Evolutionary conservation across 1,140 invertebrate species (phyloP), one percentile per base, ranked within the genome.

Genomic region (Lepeophtheirus salmonis): DNA sequence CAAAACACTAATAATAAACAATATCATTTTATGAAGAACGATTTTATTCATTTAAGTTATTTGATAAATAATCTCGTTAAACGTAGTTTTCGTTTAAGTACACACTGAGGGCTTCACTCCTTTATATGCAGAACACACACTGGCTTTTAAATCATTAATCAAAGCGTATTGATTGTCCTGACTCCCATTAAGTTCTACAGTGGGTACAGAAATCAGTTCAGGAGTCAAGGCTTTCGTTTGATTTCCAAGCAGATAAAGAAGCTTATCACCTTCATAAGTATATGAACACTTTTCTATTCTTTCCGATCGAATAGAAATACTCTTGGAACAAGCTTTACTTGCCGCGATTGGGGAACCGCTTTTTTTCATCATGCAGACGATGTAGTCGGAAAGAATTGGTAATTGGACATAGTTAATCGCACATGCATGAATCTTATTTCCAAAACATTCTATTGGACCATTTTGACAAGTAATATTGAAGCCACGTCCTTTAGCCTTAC

Each of bases 401-500:
- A 54, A 51, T 1, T 18, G n/a, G 1, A 63, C 54, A 48, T 63
- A 57, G n/a, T 49, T 26, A 16, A 22, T 16, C 0, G 53, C 56
- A 48, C 63, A 64, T 12, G 30, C 63, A 26, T 69, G 68, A 0
- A 68, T 57, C 20, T 48, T 66, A 51, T 69, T 69, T 14, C 67
- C 68, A 14, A 64, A 57, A 48, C 68, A 69, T 63, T 69, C 68
- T 0, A 26, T 51, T 14, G 63, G 56, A 1, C 67, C 67, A 52
- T 68, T 66, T 48, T 68, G 67, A 49, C 67, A 68, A 14, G 18
- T 23, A 26, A 68, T 65, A 2, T 25, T 18, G 16, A 6, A 52
- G 20, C 50, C 50, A 12, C n/a, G 4, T 16, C 16, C 12, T n/a
- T n/a, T n/a, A n/a, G n/a, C n/a, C n/a, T n/a, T n/a, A n/a, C n/a